These are phyloP conservation scores for Pollachius pollachius DNA, from an alignment of 2,113 vertebrate genomes.

Conservation along the genomic window DNA sequence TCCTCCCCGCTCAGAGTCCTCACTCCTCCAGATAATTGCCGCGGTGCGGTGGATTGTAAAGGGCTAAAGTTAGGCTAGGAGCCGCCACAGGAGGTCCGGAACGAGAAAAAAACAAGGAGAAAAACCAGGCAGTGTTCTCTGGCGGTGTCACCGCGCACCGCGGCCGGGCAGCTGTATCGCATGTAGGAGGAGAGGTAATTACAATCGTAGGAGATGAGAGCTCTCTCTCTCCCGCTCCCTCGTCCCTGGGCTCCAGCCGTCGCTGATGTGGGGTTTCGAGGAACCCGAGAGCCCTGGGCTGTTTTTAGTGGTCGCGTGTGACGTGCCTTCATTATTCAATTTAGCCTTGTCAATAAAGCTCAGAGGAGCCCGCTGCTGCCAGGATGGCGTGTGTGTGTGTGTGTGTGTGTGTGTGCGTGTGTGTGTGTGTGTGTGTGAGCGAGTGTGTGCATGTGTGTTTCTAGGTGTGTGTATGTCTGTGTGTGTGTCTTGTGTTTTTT, in stretches of 20 bases:
- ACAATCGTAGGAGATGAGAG: conserved; percentile 44
- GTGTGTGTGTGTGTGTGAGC: not conserved
- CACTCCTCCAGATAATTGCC: conserved; percentile 69
- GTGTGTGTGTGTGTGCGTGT: not conserved
- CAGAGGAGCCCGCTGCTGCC: conserved; percentile 23
- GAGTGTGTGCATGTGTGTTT: not conserved
- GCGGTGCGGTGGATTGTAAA: conserved; percentile 62
- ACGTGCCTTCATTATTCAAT: conserved; percentile 56
- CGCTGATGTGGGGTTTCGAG: conserved; percentile 55
- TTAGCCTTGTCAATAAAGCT: conserved; percentile 48
- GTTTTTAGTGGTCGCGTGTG: conserved; percentile 66
- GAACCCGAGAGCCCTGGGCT: conserved; percentile 56
- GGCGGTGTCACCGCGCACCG: conserved; percentile 46
- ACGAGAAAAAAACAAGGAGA: not conserved
- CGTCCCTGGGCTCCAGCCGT: conserved; percentile 10
- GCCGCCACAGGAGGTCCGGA: conserved; percentile 50
- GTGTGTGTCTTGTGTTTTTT: not conserved
- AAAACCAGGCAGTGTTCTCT: conserved; percentile 43
- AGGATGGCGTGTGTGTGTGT: conserved; percentile 11
- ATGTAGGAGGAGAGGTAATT: conserved; percentile 56
- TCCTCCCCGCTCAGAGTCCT: conserved; percentile 53
- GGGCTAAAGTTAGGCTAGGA: conserved; percentile 68
- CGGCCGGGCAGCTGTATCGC: conserved; percentile 50
- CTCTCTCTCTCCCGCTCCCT: conserved; percentile 29
- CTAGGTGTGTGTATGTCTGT: not conserved